Evolutionary conservation across 2,797 vertebrate genomes (phyloP), one percentile per base, ranked within the genome.

Genomic region (Hoplostethus mediterraneus): DNA sequence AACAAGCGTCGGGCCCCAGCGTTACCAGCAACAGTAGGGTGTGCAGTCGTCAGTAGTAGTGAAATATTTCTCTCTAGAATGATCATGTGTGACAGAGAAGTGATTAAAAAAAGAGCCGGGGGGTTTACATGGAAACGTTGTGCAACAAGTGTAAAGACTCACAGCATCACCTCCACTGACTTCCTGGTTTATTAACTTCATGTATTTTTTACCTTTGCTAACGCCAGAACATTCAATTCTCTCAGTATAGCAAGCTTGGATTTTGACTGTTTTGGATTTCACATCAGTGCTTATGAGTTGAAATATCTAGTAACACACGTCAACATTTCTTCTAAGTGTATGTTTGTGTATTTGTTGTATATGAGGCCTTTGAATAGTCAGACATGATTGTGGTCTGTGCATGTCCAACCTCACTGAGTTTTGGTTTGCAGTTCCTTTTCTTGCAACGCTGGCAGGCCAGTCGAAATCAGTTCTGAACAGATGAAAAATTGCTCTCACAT

Each of bases 21-120:
- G 11, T 51, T 47, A 13, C 64, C 53, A 25, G 8, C 6, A 67
- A 31, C 31, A 30, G 36, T 12, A 73, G 40, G 6, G 57, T 67
- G 63, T 67, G 69, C 48, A 17, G 6, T 58, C 3, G 64, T 52
- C 67, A 17, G 16, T 49, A 45, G 60, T 65, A 69, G 72, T 33
- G 17, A 7, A 61, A 77, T 14, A 65, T 60, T 52, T 59, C 12
- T 67, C 54, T 59, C 59, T 0, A 30, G 31, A 66, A 36, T 4
- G 56, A 33, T 48, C 8, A 7, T 61, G 0, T 49, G 17, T n/a
- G 16, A 49, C 17, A n/a, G n/a, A 49, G 47, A 49, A 48, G 45
- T 7, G 33, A 48, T 14, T 57, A 1, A 17, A 45, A 61, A 36
- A 31, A 40, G 36, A 14, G 45, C n/a, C 28, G 28, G 31, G 30